Evolutionary conservation across 2,797 vertebrate genomes (phyloP).

Genomic region (Micromesistius poutassou): DNA sequence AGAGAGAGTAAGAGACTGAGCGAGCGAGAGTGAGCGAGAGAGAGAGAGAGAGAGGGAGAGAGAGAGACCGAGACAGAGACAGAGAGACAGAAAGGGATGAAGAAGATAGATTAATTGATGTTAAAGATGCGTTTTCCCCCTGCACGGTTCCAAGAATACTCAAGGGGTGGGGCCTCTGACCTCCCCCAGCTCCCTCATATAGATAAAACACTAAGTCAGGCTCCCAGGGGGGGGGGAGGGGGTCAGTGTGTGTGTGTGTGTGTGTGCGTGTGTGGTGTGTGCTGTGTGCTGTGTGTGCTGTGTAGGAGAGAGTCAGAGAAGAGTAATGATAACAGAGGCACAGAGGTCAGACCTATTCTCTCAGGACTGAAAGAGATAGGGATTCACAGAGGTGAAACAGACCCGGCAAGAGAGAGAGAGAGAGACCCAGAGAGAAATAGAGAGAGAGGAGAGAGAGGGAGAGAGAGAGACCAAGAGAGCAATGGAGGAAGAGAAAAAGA

Average conservation of each 20-base stretch:
- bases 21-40: neutral
- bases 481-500: neutral
- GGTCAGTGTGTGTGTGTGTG: neutral
- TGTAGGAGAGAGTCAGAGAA: slow-evolving; percentile 28
- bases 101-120: slow-evolving; percentile 57
- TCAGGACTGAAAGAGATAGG: neutral
- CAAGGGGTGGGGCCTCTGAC: slow-evolving; percentile 50
- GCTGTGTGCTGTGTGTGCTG: neutral
- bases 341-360: slow-evolving; percentile 40
- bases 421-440: no score
- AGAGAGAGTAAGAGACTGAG: no score
- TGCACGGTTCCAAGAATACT: slow-evolving; percentile 37
- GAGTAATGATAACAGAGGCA: slow-evolving; percentile 46
- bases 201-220: slow-evolving; percentile 63
- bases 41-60: neutral
- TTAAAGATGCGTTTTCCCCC: slow-evolving; percentile 50
- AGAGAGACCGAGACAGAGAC: no score
- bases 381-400: neutral
- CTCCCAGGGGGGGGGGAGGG: slow-evolving; percentile 51
- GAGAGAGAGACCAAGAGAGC: no score
- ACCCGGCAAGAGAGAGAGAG: neutral
- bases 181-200: slow-evolving; percentile 49
- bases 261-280: no score
- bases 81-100: slow-evolving; percentile 13
- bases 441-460: no score